phyloP scores from a whole-genome alignment of 2,888 invertebrate species.

The Drosophila prostipennis region DNA sequence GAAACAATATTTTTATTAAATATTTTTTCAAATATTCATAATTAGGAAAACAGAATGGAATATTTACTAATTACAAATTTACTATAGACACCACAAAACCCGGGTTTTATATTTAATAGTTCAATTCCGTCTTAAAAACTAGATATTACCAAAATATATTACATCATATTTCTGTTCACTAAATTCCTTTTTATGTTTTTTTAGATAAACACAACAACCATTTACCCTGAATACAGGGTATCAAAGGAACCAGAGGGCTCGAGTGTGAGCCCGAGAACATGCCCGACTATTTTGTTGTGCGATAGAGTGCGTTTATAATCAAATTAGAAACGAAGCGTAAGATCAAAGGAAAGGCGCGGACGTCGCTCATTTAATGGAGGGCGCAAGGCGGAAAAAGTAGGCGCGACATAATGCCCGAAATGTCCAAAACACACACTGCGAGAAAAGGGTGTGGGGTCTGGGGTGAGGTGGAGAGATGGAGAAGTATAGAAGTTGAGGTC shows the following conservation, averaged over 20 bases:
- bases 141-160: too few relatives aligned
- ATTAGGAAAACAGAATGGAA: too few relatives aligned
- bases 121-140: too few relatives aligned
- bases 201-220: not conserved
- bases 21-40: too few relatives aligned
- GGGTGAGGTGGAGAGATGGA: not conserved
- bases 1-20: too few relatives aligned
- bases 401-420: slow-evolving; percentile 79
- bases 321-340: slow-evolving; percentile 79
- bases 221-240: slow-evolving; percentile 10
- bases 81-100: too few relatives aligned
- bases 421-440: slow-evolving; percentile 65
- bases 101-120: too few relatives aligned
- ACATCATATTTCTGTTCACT: not conserved
- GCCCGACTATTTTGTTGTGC: slow-evolving; percentile 25
- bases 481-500: not conserved
- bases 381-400: slow-evolving; percentile 64
- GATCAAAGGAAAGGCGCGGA: slow-evolving; percentile 62
- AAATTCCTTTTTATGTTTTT: not conserved
- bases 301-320: slow-evolving; percentile 78
- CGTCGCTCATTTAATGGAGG: slow-evolving; percentile 50
- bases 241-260: not conserved
- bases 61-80: too few relatives aligned
- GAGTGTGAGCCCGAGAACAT: not conserved
- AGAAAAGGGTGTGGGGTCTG: slow-evolving; percentile 4